Evolutionary conservation across 2,797 vertebrate genomes (phyloP).

Genomic region (Chrysocyon brachyurus): DNA sequence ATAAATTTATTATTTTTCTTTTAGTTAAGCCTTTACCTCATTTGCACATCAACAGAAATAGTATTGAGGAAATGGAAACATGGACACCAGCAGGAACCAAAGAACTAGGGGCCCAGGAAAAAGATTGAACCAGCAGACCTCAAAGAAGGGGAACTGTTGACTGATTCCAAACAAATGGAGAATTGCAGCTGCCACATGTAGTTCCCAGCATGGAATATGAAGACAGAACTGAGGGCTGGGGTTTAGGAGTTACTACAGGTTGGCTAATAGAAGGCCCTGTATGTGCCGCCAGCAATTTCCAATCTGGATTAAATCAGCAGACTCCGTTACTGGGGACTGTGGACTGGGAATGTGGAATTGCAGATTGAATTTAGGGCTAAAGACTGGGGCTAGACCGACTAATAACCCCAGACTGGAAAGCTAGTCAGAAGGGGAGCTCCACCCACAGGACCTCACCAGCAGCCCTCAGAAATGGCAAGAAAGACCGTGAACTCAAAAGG

Average conservation of each 20-base stretch:
- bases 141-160: neutral
- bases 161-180: neutral
- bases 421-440: neutral
- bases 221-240: neutral
- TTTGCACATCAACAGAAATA: neutral
- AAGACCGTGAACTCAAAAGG: neutral
- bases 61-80: neutral
- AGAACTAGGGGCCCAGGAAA: neutral
- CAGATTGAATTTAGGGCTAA: neutral
- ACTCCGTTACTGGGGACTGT: neutral
- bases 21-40: neutral
- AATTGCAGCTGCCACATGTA: neutral
- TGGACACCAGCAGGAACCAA: neutral
- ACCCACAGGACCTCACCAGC: neutral
- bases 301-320: neutral
- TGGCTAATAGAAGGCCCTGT: neutral
- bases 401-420: neutral
- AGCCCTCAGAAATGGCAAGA: neutral
- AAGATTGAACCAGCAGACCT: neutral
- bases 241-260: neutral
- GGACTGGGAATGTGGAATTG: neutral
- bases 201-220: neutral
- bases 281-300: neutral
- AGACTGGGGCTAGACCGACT: neutral
- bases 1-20: neutral